Conservation (phyloP, 2,888 invertebrate species). For the Lithodes maja region DNA sequence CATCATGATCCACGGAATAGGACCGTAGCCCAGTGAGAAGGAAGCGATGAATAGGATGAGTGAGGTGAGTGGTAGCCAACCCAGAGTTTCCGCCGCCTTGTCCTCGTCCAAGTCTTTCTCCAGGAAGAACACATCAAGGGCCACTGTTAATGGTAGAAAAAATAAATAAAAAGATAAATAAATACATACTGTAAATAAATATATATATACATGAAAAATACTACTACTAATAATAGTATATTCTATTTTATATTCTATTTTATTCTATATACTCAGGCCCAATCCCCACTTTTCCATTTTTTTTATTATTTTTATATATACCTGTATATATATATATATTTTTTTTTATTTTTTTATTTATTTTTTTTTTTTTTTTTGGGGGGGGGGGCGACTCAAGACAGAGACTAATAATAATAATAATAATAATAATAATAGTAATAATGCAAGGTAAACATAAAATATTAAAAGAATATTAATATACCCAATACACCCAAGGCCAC, state of each 20-base stretch:
- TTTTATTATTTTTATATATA: neutral
- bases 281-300: neutral
- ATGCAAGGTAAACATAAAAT: too few relatives aligned
- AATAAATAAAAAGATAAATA: too few relatives aligned
- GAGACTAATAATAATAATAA: neutral
- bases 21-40: conserved; percentile 90
- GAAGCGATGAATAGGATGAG: conserved; percentile 89
- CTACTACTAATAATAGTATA: too few relatives aligned
- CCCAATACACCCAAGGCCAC: too few relatives aligned
- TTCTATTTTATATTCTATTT: neutral
- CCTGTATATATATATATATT: neutral
- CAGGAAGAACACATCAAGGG: neutral
- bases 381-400: too few relatives aligned
- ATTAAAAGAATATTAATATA: too few relatives aligned
- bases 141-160: neutral
- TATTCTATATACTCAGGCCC: neutral
- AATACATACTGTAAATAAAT: too few relatives aligned
- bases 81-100: conserved; percentile 74
- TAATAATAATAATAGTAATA: too few relatives aligned
- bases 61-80: conserved; percentile 87
- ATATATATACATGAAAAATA: too few relatives aligned
- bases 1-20: conserved; percentile 79
- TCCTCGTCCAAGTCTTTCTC: neutral
- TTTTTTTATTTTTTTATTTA: neutral
- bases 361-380: conserved; percentile 3